phyloP scores from a whole-genome alignment of 2,113 vertebrate genomes.

The Electrona antarctica region DNA sequence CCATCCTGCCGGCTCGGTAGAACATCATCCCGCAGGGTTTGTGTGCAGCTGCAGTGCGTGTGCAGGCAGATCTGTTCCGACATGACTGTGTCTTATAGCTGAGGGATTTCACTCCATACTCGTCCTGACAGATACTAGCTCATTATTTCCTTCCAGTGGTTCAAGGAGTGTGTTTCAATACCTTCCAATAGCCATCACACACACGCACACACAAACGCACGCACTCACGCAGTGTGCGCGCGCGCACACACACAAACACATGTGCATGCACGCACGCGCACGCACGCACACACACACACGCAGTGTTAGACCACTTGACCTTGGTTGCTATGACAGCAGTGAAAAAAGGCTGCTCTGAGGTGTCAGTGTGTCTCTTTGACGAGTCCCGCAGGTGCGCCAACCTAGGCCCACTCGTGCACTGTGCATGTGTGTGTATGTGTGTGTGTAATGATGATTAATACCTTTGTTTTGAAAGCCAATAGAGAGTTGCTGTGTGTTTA shows the following conservation, averaged over 20 bases:
- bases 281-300: slow-evolving; percentile 7
- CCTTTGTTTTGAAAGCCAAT: slow-evolving; percentile 77
- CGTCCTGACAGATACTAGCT: slow-evolving; percentile 59
- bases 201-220: background rate
- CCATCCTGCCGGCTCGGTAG: slow-evolving; percentile 3
- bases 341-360: slow-evolving; percentile 55
- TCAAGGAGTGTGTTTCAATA: slow-evolving; percentile 52
- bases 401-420: slow-evolving; percentile 56
- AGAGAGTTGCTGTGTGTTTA: slow-evolving; percentile 57
- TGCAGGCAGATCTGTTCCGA: slow-evolving; percentile 20
- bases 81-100: slow-evolving; percentile 8
- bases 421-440: slow-evolving; percentile 46
- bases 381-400: slow-evolving; percentile 62
- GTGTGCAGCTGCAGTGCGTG: slow-evolving; percentile 13
- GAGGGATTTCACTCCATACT: slow-evolving; percentile 45
- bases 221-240: background rate
- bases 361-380: slow-evolving; percentile 70
- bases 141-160: slow-evolving; percentile 65
- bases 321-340: slow-evolving; percentile 76
- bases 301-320: slow-evolving; percentile 70
- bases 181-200: slow-evolving; percentile 15
- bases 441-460: slow-evolving; percentile 80
- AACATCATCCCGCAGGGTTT: background rate
- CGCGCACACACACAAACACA: background rate
- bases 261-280: background rate